A percentile compares a stretch with the other conserved stretches of the same genome.
Conservation (phyloP, 2,797 vertebrate species). For the Melopsittacus undulatus region DNA sequence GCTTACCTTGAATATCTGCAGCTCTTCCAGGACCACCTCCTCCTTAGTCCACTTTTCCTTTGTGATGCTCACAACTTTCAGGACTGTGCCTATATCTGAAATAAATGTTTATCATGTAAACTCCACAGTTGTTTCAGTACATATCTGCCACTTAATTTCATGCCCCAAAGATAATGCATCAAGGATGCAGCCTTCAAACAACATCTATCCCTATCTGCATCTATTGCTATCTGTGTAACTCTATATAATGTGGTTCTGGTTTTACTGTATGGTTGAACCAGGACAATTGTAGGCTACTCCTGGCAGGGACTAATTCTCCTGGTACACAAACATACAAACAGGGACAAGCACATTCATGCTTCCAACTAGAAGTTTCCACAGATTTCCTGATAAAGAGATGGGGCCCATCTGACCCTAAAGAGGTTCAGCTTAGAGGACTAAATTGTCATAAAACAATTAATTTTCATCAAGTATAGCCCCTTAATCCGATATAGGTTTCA, state of each 20-base stretch:
- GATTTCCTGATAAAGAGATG: not conserved
- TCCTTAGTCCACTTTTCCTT: constrained; percentile 93
- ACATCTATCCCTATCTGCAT: not conserved
- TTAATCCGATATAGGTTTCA: not conserved
- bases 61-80: constrained; percentile 95
- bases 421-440: not conserved
- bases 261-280: not conserved
- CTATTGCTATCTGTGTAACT: not conserved
- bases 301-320: not conserved
- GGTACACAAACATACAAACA: not conserved
- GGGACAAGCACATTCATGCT: not conserved
- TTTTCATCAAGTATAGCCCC: not conserved
- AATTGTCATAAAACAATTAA: not conserved
- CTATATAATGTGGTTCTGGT: not conserved
- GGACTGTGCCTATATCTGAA: constrained; percentile 88
- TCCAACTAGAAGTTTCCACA: not conserved
- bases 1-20: constrained; percentile 93
- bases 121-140: not conserved
- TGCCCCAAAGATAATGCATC: not conserved
- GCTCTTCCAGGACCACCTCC: constrained; percentile 92
- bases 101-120: not conserved
- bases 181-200: not conserved
- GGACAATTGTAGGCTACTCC: not conserved
- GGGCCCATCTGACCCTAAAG: not conserved
- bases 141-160: not conserved